phyloP scores from a whole-genome alignment of 2,888 invertebrate genomes.

The Agrochola litura region DNA sequence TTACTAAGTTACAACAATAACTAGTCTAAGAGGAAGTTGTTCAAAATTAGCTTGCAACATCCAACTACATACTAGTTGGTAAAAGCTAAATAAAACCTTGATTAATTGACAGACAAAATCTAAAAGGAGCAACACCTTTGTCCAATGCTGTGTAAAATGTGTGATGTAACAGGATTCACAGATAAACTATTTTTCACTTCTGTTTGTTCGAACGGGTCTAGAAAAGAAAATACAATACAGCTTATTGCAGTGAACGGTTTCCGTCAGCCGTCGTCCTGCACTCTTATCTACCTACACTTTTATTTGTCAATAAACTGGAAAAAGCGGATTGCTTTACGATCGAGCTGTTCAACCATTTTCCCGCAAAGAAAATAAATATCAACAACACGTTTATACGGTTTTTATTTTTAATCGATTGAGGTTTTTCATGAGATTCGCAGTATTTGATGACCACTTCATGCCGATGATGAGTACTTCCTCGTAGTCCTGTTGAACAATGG shows the following conservation, averaged over 20 bases:
- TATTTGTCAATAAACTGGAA: slow-evolving; percentile 28
- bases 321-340: slow-evolving; percentile 21
- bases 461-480: neutral
- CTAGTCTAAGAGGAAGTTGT: neutral
- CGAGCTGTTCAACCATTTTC: neutral
- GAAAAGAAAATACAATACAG: slow-evolving; percentile 17
- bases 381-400: neutral
- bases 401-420: neutral
- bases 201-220: neutral
- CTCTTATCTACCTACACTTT: neutral
- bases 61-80: neutral
- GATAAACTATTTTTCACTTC: neutral
- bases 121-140: neutral
- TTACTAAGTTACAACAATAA: slow-evolving; percentile 6
- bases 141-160: neutral
- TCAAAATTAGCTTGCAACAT: neutral
- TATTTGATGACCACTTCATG: neutral
- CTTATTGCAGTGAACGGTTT: slow-evolving; percentile 23
- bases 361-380: slow-evolving; percentile 32
- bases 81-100: neutral
- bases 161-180: neutral
- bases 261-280: neutral
- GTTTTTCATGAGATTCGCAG: neutral
- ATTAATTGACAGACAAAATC: neutral
- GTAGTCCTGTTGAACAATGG: slow-evolving; percentile 2